Evolutionary conservation across 2,888 invertebrate genomes (phyloP), one percentile per base, ranked within the genome.

Genomic region (Furcula furcula): DNA sequence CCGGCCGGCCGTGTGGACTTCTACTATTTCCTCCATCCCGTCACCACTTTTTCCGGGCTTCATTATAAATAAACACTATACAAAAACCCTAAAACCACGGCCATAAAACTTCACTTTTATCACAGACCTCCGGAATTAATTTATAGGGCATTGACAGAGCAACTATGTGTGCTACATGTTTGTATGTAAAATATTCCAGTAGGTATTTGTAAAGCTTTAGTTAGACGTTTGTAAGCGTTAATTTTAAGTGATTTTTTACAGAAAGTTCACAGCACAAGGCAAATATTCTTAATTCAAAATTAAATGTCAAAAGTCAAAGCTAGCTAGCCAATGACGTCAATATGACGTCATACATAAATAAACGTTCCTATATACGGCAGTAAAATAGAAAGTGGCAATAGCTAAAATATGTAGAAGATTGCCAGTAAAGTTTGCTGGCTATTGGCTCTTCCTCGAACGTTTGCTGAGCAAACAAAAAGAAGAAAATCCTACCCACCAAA

Each of bases 41-140:
- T 85, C 85, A 2, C 54, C 66, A 51, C 78, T 78, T 38, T 76
- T 83, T 12, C 79, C 84, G 30, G 87, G 81, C 72, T 86, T 85
- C 87, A 87, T 88, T 53, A n/a, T n/a, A n/a, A n/a, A n/a, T n/a
- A n/a, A n/a, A n/a, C n/a, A n/a, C n/a, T n/a, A n/a, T n/a, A n/a
- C n/a, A n/a, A n/a, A n/a, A n/a, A n/a, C n/a, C n/a, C n/a, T n/a
- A n/a, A n/a, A n/a, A n/a, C n/a, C n/a, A n/a, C n/a, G n/a, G n/a
- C n/a, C n/a, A n/a, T n/a, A n/a, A n/a, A n/a, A n/a, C 16, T 16
- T 16, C 16, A 16, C 6, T 16, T 16, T 12, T 12, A 3, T 3
- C 6, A 23, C 23, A 12, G 10, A 3, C 1, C 5, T 3, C 11
- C 3, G n/a, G n/a, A 3, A 29, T 18, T 32, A 36, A 36, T 19